Evolutionary conservation across 2,113 vertebrate species (phyloP), one percentile per base, ranked within the genome.

Genomic region (Ovis canadensis): DNA sequence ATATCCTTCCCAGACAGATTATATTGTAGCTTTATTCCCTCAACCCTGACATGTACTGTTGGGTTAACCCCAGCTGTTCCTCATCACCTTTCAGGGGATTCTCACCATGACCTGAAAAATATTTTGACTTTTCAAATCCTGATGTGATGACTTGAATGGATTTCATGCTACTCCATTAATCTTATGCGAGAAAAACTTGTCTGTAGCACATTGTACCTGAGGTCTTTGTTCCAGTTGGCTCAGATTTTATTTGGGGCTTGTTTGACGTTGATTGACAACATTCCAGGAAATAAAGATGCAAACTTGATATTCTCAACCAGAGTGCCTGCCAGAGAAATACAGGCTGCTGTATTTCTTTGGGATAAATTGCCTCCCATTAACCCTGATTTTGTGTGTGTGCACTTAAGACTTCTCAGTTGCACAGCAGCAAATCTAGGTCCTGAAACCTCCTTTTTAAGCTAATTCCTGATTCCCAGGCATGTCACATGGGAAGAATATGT

Each of bases 231-330:
- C 62, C 8, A 60, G 23, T 77, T 83, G 67, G 92, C 60, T 89
- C n/a, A 29, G 62, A 64, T 93, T 96, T 95, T 90, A 91, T 85
- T 89, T 94, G 62, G 50, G 33, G 85, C 81, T 43, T 90, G 10
- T 90, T 91, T 97, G 92, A 93, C 80, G 84, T 43, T 95, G 89
- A 98, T 87, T 91, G 97, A 95, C 92, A 90, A 83, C 74, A 80
- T 86, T 86, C 54, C 62, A 91, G 77, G 57, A 94, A 96, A 54
- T 80, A n/a, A 92, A n/a, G 96, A 93, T 78, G 88, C 71, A 90
- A 84, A 98, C 78, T 54, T 84, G 86, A 91, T 91, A 81, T 48
- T 50, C n/a, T 97, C 57, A 90, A 60, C 45, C 27, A 67, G 82
- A 83, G 59, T 82, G 60, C 55, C 50, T 83, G 43, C 40, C 55